Base-by-base conservation (phyloP, 1,140 invertebrate genomes). In the Heliothis subflexa region DNA sequence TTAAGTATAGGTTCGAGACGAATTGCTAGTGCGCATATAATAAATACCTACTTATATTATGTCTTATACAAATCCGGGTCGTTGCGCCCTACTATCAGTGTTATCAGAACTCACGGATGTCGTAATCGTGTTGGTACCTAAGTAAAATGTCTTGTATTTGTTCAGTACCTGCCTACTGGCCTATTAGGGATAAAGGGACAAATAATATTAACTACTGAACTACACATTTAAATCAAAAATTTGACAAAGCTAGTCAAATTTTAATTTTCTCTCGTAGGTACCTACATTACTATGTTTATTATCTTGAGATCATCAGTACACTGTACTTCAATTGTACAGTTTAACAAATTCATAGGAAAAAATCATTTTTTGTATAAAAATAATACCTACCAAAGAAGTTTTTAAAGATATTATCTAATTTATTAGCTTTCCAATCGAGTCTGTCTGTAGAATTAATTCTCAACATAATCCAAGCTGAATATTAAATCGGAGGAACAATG, bases 51-150 rank as follows among this genome's bases (percentile, higher is more conserved):
- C 54, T 50, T 54, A 54, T 33, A 59, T 55, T 64, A 40, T 59
- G 49, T 77, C 28, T 77, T 70, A 18, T 5, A 74, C 40, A 66
- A 79, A 79, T 79, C 78, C 78, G 78, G 78, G 78, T 79, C 78
- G 72, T 75, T 74, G 78, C 40, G 78, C 78, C 62, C 52, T n/a
- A n/a, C 54, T 75, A 79, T 79, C 78, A 59, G 45, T 61, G 54
- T 73, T 73, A 73, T 73, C 71, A 73, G 0, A 10, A 14, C 55
- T 55, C 33, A 55, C 55, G 71, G 54, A 73, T 73, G 71, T 40
- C 52, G 71, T 73, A 73, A 73, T 73, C 54, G 33, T 14, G 7
- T 73, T 73, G 5, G 21, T 25, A 25, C 21, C 21, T 68, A n/a
- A 13, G 2, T 59, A 59, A n/a, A 57, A 52, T 73, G 71, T 59